phyloP scores from a whole-genome alignment of 1,140 invertebrate species.

The Drosophila mojavensis region DNA sequence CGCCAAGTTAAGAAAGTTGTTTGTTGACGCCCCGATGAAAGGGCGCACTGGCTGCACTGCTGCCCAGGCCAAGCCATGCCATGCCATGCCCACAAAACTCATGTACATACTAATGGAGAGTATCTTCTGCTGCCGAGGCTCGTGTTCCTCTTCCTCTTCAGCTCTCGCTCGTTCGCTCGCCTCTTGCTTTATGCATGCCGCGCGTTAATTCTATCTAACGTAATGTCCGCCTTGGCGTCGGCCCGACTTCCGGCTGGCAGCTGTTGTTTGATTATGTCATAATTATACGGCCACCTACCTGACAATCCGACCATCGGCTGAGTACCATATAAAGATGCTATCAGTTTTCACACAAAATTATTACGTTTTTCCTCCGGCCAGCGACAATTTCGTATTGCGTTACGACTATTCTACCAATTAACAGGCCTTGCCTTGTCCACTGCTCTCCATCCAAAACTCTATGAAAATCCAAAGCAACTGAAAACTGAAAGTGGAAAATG shows the following conservation, averaged over 20 bases:
- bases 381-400: constrained; percentile 50
- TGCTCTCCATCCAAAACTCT: constrained; percentile 54
- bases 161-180: too few species aligned
- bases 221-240: constrained; percentile 1
- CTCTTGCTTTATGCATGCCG: background rate
- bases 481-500: constrained; percentile 80
- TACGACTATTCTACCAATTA: constrained; percentile 71
- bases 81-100: background rate
- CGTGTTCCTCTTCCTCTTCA: background rate
- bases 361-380: constrained; percentile 41
- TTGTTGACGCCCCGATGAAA: constrained; percentile 54
- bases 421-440: constrained; percentile 44
- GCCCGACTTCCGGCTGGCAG: constrained; percentile 39
- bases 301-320: background rate
- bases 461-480: constrained; percentile 64
- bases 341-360: constrained; percentile 68
- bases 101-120: constrained; percentile 7
- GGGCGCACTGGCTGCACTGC: background rate
- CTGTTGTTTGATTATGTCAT: constrained; percentile 64
- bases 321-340: constrained; percentile 67
- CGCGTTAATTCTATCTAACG: constrained; percentile 31
- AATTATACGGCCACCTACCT: constrained; percentile 60
- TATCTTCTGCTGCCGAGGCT: background rate
- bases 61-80: too few species aligned
- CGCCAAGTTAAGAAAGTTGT: constrained; percentile 68